These are phyloP conservation scores for Nyctibius grandis DNA, from an alignment of 2,797 vertebrate species.

Conservation along the genomic window DNA sequence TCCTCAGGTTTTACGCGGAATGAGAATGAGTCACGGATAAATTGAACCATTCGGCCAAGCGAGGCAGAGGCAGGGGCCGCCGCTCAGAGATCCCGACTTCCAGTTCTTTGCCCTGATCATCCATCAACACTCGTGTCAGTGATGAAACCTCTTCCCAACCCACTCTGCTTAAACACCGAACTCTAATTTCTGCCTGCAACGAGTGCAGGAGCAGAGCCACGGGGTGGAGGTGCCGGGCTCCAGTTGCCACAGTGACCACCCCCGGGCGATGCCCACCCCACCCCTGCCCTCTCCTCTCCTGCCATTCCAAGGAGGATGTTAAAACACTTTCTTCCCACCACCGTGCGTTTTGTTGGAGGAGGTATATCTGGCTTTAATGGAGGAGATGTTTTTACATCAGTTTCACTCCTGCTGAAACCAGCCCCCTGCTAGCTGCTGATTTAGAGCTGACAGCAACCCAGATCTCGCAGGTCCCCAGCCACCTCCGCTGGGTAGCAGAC, in stretches of 20 bases:
- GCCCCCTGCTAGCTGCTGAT: neutral
- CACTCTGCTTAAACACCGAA: neutral
- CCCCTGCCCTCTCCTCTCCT: neutral
- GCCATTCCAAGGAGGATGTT: rapidly evolving
- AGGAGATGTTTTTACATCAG: neutral
- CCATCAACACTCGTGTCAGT: rapidly evolving
- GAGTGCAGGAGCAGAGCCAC: neutral
- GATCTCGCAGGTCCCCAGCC: neutral
- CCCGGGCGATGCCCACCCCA: rapidly evolving
- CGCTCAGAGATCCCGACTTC: neutral
- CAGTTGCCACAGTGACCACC: neutral
- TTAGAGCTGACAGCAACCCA: neutral
- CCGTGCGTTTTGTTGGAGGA: rapidly evolving
- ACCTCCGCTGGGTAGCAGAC: neutral
- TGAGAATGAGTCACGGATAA: neutral
- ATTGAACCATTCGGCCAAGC: neutral
- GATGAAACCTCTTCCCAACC: neutral
- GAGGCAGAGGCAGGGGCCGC: neutral
- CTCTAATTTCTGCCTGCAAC: rapidly evolving
- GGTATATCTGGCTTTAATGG: neutral
- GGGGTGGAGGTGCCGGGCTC: neutral
- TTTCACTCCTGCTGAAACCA: neutral
- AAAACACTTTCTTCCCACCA: neutral
- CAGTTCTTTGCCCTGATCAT: neutral
- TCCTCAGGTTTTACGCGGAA: rapidly evolving